Conservation (phyloP, 1,140 invertebrate species). For the Penaeus vannamei region DNA sequence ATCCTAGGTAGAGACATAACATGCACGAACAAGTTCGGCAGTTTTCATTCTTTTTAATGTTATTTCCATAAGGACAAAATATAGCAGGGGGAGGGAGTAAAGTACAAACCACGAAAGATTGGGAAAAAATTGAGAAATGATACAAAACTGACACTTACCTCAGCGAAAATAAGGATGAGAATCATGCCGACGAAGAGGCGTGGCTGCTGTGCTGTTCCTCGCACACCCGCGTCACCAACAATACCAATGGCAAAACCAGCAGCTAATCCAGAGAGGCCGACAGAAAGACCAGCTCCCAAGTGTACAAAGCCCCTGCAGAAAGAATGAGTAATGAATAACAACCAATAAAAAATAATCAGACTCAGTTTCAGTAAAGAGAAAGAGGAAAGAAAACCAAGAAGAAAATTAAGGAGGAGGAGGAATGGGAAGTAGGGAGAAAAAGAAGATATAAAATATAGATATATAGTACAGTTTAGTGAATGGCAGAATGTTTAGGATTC, state of each 20-base stretch:
- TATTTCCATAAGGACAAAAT: too few relatives aligned
- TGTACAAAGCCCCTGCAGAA: slow-evolving; percentile 94
- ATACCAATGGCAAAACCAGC: slow-evolving; percentile 99
- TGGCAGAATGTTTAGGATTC: too few relatives aligned
- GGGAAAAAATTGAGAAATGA: not conserved
- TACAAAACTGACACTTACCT: slow-evolving; percentile 77
- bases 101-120: not conserved
- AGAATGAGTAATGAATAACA: not conserved
- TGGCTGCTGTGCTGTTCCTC: slow-evolving; percentile 98
- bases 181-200: slow-evolving; percentile 99
- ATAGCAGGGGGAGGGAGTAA: not conserved
- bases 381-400: too few relatives aligned
- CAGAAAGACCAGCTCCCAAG: slow-evolving; percentile 95
- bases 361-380: too few relatives aligned
- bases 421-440: too few relatives aligned
- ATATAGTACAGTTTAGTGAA: too few relatives aligned
- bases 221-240: slow-evolving; percentile 97
- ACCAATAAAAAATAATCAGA: not conserved
- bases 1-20: not conserved
- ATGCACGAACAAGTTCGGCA: too few relatives aligned
- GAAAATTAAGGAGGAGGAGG: too few relatives aligned
- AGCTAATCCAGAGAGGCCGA: slow-evolving; percentile 97
- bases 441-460: too few relatives aligned
- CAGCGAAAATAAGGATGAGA: slow-evolving; percentile 99
- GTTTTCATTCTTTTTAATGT: too few relatives aligned